These are phyloP conservation scores for Antitype chi DNA, from an alignment of 2,888 invertebrate species.

Conservation along the genomic window DNA sequence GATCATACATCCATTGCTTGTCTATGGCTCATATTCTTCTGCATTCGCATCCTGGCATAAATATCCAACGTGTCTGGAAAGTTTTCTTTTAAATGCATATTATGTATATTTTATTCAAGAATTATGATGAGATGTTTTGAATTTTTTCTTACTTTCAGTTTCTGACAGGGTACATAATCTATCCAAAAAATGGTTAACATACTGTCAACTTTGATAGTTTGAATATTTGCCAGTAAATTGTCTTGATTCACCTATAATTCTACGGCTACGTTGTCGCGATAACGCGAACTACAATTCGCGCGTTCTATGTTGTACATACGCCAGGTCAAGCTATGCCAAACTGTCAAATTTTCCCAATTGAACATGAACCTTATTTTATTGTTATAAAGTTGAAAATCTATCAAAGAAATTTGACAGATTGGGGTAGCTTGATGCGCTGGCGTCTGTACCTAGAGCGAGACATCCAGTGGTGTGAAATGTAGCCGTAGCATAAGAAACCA, in stretches of 20 bases:
- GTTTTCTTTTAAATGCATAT: neutral
- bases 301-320: too few relatives aligned
- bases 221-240: neutral
- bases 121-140: neutral
- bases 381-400: too few relatives aligned
- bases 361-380: too few relatives aligned
- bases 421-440: too few relatives aligned
- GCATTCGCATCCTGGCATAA: slow-evolving; percentile 42
- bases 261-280: too few relatives aligned
- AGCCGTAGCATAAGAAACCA: neutral
- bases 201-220: neutral
- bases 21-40: slow-evolving; percentile 48
- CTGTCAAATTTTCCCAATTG: too few relatives aligned
- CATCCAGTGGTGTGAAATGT: too few relatives aligned
- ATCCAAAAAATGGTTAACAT: neutral
- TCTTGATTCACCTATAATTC: neutral
- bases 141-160: neutral
- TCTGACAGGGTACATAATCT: too few relatives aligned
- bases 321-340: too few relatives aligned
- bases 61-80: slow-evolving; percentile 45
- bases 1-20: slow-evolving; percentile 37
- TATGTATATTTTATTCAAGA: neutral
- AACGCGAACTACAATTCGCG: too few relatives aligned
- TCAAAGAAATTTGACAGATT: neutral
- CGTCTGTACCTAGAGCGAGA: too few relatives aligned